A percentile compares a stretch with the other conserved stretches of the same genome.
These are phyloP conservation scores for Elgaria multicarinata DNA, from an alignment of 2,113 vertebrate genomes.

Conservation along the genomic window DNA sequence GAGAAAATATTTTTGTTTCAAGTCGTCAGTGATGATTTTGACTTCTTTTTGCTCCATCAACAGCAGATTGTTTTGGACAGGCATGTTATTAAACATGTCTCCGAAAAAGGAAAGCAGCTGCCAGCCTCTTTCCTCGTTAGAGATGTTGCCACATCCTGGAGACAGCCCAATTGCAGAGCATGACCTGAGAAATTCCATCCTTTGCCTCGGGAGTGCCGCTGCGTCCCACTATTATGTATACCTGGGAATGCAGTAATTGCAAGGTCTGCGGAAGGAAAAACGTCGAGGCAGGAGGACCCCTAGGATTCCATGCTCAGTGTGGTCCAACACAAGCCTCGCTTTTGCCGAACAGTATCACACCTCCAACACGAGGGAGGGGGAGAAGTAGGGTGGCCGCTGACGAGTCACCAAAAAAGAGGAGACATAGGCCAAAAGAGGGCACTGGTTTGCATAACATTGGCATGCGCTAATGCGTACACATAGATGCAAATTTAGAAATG, in stretches of 20 bases:
- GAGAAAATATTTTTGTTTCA: neutral
- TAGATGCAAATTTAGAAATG: too few relatives aligned
- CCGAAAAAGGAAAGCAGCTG: conserved; percentile 47
- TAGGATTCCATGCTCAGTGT: conserved; percentile 36
- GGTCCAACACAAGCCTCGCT: neutral
- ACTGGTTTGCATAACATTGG: too few relatives aligned
- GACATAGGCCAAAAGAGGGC: too few relatives aligned
- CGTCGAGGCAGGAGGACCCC: conserved; percentile 26
- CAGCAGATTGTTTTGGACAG: neutral
- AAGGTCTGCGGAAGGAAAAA: conserved; percentile 1
- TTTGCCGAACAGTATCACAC: conserved; percentile 13
- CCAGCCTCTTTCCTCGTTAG: conserved; percentile 42
- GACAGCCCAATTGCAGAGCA: conserved; percentile 39
- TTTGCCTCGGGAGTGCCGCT: conserved; percentile 14
- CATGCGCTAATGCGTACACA: too few relatives aligned
- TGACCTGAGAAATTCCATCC: conserved; percentile 57
- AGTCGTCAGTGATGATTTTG: neutral
- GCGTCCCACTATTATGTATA: conserved; percentile 28
- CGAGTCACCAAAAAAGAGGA: too few relatives aligned
- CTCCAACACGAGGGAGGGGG: neutral
- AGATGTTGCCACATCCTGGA: conserved; percentile 5
- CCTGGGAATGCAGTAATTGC: conserved; percentile 22
- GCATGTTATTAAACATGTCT: conserved; percentile 4
- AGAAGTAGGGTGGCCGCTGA: neutral
- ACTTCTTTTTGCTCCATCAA: conserved; percentile 32